A percentile compares a stretch with the other conserved stretches of the same genome.
These are phyloP conservation scores for Polyergus mexicanus DNA, from an alignment of 1,140 invertebrate species.

Conservation along the genomic window DNA sequence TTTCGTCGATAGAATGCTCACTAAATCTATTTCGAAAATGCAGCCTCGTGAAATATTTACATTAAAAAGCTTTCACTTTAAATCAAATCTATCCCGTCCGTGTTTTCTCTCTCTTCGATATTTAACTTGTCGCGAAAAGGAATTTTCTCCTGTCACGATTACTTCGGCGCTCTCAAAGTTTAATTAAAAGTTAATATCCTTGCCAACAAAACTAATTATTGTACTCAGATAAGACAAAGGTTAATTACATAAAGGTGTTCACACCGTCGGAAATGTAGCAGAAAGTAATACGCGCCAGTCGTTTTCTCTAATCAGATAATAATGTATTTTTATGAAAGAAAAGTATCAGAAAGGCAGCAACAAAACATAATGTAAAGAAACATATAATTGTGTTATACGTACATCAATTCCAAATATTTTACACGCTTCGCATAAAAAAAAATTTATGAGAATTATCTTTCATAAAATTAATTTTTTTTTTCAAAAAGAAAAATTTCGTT, in stretches of 20 bases:
- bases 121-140: conserved; percentile 45
- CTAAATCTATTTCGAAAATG: not conserved
- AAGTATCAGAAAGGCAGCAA: conserved; percentile 4
- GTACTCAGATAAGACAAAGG: conserved; percentile 46
- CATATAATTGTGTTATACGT: not conserved
- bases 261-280: conserved; percentile 40
- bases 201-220: conserved; percentile 55
- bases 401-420: not conserved
- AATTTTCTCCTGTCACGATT: conserved; percentile 3
- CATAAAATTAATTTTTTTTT: conserved; percentile 20
- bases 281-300: conserved; percentile 32
- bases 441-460: not conserved
- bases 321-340: not conserved
- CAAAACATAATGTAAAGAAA: not conserved
- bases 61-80: not conserved
- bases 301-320: conserved; percentile 44
- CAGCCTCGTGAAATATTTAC: conserved; percentile 38
- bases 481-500: not conserved
- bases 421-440: too few species aligned
- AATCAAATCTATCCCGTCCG: not conserved
- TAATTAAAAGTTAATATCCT: conserved; percentile 70
- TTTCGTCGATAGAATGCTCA: not conserved
- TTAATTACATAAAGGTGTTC: conserved; percentile 66
- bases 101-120: conserved; percentile 7
- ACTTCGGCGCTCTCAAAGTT: conserved; percentile 28